These are phyloP conservation scores for Gymnocephalus cernua DNA, from an alignment of 2,113 vertebrate genomes.

Conservation along the genomic window DNA sequence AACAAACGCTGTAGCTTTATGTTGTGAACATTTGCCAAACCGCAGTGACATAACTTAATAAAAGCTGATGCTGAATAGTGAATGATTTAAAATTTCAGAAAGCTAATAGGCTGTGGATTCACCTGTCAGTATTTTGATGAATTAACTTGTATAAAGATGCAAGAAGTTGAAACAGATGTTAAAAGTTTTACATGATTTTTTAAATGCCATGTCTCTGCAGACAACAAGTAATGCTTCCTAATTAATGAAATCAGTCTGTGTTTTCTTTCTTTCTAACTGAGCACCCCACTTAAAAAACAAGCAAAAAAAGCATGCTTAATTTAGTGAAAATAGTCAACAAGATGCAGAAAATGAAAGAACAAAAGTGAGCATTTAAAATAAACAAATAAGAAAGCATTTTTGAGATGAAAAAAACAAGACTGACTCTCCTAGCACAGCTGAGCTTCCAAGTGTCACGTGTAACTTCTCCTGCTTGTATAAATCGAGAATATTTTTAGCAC, in stretches of 20 bases:
- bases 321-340: background rate
- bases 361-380: background rate
- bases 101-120: background rate
- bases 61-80: background rate
- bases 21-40: background rate
- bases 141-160: background rate
- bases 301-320: background rate
- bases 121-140: background rate
- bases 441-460: conserved; percentile 1
- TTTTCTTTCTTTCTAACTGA: background rate
- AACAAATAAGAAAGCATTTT: background rate
- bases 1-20: too few relatives aligned
- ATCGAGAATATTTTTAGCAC: conserved; percentile 37
- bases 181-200: too few relatives aligned
- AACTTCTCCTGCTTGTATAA: conserved; percentile 30
- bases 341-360: background rate
- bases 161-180: background rate
- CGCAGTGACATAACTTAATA: background rate
- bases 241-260: conserved; percentile 11
- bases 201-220: conserved; percentile 31
- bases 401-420: background rate
- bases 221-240: conserved; percentile 12
- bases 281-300: background rate
- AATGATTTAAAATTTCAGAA: background rate
- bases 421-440: background rate